Evolutionary conservation across 2,113 vertebrate species (phyloP).

Genomic region (Kryptolebias marmoratus): DNA sequence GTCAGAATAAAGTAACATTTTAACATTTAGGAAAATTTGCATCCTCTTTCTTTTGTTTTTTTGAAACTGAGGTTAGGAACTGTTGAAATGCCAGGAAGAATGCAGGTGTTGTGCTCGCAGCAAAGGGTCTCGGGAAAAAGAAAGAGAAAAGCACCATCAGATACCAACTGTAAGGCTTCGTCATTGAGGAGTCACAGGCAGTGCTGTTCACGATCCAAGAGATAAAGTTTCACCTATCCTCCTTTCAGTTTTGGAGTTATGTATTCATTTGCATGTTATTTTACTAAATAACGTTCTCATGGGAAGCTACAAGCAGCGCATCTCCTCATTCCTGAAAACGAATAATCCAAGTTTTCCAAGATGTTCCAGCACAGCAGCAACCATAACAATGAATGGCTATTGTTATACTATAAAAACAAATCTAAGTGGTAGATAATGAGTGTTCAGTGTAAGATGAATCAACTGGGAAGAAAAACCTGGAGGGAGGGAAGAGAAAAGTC

Average conservation of each 20-base stretch:
- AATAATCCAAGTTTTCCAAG: conserved; percentile 13
- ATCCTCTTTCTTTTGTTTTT: conserved; percentile 47
- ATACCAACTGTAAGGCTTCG: conserved; percentile 1
- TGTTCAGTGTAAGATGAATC: conserved; percentile 37
- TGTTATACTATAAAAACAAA: conserved; percentile 34
- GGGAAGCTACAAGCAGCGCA: conserved; percentile 29
- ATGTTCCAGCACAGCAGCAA: conserved; percentile 33
- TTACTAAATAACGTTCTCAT: conserved; percentile 10
- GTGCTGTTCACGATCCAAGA: conserved; percentile 11
- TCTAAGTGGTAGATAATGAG: conserved; percentile 39
- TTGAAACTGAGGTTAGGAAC: conserved; percentile 45
- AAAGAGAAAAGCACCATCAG: background rate
- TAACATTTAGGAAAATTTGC: conserved; percentile 65
- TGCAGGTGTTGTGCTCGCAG: conserved; percentile 70
- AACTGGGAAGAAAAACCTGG: conserved; percentile 39
- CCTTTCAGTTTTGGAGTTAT: conserved; percentile 8
- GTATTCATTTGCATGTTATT: background rate
- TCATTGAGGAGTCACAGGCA: conserved; percentile 22
- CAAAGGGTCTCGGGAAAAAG: conserved; percentile 33
- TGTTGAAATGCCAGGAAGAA: conserved; percentile 29
- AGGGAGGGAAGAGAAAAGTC: conserved; percentile 66
- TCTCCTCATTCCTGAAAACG: conserved; percentile 38
- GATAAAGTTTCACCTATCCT: conserved; percentile 30
- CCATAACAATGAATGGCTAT: conserved; percentile 29
- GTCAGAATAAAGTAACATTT: conserved; percentile 10